Evolutionary conservation across 2,888 invertebrate genomes (phyloP).

Genomic region (Empis stercorea): DNA sequence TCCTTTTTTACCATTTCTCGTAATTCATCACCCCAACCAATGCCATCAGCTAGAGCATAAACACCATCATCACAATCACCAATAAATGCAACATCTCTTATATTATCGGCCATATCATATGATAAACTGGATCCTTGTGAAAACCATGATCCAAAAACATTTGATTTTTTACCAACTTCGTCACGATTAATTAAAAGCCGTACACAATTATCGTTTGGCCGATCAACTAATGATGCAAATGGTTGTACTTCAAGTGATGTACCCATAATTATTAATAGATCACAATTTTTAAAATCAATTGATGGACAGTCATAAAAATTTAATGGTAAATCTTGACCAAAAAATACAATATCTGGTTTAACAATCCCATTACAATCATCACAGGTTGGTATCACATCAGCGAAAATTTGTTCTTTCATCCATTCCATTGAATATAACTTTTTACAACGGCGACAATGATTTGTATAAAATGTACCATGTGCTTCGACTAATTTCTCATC

Average conservation of each 20-base stretch:
- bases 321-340: slow-evolving; percentile 78
- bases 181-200: slow-evolving; percentile 80
- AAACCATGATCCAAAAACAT: slow-evolving; percentile 24
- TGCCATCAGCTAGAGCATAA: slow-evolving; percentile 53
- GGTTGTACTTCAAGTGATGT: slow-evolving; percentile 91
- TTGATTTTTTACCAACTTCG: slow-evolving; percentile 44
- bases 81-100: slow-evolving; percentile 64
- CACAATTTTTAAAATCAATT: slow-evolving; percentile 72
- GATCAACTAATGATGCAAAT: slow-evolving; percentile 77
- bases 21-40: slow-evolving; percentile 67
- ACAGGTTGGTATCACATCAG: slow-evolving; percentile 65
- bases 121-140: slow-evolving; percentile 46
- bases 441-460: slow-evolving; percentile 68
- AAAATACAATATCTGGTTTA: slow-evolving; percentile 93
- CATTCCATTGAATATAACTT: slow-evolving; percentile 62
- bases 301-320: slow-evolving; percentile 57
- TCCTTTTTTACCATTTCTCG: slow-evolving; percentile 43
- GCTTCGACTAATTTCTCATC: slow-evolving; percentile 83
- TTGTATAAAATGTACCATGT: slow-evolving; percentile 84
- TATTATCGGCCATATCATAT: slow-evolving; percentile 49
- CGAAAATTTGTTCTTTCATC: slow-evolving; percentile 73
- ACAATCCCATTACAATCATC: slow-evolving; percentile 63
- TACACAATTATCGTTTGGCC: slow-evolving; percentile 58
- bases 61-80: slow-evolving; percentile 79
- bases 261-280: slow-evolving; percentile 87